These are phyloP conservation scores for Zapus hudsonius DNA, from an alignment of 2,113 vertebrate genomes.

Conservation along the genomic window DNA sequence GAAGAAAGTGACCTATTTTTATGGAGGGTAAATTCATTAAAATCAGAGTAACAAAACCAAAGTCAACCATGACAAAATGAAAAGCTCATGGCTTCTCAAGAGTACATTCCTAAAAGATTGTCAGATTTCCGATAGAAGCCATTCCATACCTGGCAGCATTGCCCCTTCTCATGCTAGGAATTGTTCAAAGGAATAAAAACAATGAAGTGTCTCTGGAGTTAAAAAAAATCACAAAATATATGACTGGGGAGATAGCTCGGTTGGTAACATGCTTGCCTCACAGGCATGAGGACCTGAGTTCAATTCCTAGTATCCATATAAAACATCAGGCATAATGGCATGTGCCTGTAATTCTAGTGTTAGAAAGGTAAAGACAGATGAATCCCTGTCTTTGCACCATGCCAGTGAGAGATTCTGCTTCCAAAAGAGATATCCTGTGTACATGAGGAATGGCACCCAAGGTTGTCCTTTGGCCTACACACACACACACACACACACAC, in stretches of 20 bases:
- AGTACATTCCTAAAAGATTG: slow-evolving; percentile 23
- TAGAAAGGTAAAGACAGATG: too few relatives aligned
- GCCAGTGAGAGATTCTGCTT: too few relatives aligned
- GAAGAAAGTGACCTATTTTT: slow-evolving; percentile 58
- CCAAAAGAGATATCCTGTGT: too few relatives aligned
- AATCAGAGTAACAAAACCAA: slow-evolving; percentile 61
- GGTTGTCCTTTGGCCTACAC: too few relatives aligned
- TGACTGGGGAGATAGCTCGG: neutral
- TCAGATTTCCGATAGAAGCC: neutral
- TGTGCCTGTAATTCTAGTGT: too few relatives aligned
- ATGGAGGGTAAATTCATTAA: slow-evolving; percentile 63
- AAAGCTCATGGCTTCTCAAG: slow-evolving; percentile 34
- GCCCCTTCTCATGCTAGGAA: slow-evolving; percentile 4
- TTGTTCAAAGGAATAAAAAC: neutral
- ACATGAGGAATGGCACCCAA: too few relatives aligned
- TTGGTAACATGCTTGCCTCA: too few relatives aligned
- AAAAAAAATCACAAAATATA: neutral
- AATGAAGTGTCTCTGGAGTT: slow-evolving; percentile 25
- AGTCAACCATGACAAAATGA: slow-evolving; percentile 35
- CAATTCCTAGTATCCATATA: too few relatives aligned
- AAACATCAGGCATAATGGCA: too few relatives aligned
- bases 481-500: neutral
- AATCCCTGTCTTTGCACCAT: too few relatives aligned
- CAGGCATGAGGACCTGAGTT: too few relatives aligned
- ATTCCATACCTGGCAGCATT: neutral